Conservation (phyloP, 1,140 invertebrate species). For the Papilio machaon region DNA sequence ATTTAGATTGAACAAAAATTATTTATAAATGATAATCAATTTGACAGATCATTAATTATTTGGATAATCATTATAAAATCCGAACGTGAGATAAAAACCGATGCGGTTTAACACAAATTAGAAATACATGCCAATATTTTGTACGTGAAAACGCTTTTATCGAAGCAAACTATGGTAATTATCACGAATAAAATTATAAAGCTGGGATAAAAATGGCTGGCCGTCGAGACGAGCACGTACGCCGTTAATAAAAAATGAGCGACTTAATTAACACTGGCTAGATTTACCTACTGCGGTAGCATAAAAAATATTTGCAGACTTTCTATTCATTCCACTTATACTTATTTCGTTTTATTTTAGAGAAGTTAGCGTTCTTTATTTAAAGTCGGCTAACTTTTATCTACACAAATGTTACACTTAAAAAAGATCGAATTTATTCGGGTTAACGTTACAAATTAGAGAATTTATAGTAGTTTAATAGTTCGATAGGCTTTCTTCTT, state of each 20-base stretch:
- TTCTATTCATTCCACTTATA: neutral
- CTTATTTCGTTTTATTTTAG: neutral
- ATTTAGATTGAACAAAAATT: neutral
- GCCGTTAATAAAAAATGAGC: constrained; percentile 27
- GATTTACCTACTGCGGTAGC: constrained; percentile 16
- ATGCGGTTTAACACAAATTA: neutral
- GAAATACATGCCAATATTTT: neutral
- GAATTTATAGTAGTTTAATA: too few species aligned
- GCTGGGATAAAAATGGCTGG: constrained; percentile 15
- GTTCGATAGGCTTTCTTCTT: too few species aligned
- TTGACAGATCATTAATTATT: neutral
- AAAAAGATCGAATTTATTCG: too few species aligned
- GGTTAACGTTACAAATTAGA: too few species aligned
- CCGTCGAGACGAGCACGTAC: constrained; percentile 8
- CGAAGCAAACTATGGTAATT: constrained; percentile 2
- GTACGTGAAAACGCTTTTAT: constrained; percentile 20
- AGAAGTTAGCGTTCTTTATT: neutral
- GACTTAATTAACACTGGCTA: constrained; percentile 17
- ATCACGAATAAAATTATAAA: constrained; percentile 1
- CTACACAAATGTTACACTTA: neutral
- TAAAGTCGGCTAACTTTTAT: neutral
- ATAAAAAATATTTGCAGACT: neutral
- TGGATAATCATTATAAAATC: constrained; percentile 9
- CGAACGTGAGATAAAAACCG: constrained; percentile 9
- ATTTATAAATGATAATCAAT: neutral